Base-by-base conservation (phyloP, 2,113 vertebrate genomes). In the Scatophagus argus region DNA sequence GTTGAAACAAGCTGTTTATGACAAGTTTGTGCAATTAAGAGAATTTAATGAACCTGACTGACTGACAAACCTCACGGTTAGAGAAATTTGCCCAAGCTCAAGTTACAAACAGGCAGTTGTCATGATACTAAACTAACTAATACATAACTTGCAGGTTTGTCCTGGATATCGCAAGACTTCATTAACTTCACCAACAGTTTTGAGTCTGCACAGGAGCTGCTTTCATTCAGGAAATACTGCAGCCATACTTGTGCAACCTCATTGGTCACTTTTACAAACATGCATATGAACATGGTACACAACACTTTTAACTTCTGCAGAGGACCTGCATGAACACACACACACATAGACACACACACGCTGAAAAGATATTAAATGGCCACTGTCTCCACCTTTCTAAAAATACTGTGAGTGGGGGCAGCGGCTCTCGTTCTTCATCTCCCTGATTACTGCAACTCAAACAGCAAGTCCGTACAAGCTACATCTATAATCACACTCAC, bases 391-490 rank as follows among this genome's bases (percentile, higher is more conserved):
- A 12, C 4, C 14, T 3, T 56, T 72, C 82, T 85, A 72, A 83
- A 83, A 74, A 77, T 61, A 81, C 44, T 44, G 6, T 11, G 19
- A 58, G n/a, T 60, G 75, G 63, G 16, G 46, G 49, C 59, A 8
- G 39, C 21, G 38, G 39, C 67, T 71, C 49, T 74, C 19, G 44
- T 77, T 69, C 38, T 41, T 76, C 41, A 49, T 63, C 63, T 74
- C 62, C 12, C 60, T 82, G 78, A 86, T 84, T 86, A 52, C 49
- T 61, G 86, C 56, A 13, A 39, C 72, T 78, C 52, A 80, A 60
- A 49, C 72, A 62, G 12, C 59, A 44, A 58, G 67, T 79, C 44
- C 8, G 41, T 3, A 1, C 76, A 29, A 41, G 58, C 55, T 27
- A 23, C 66, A 46, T 25, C 29, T 19, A 21, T 68, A 79, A 82